These are phyloP conservation scores for Tragelaphus scriptus DNA, from an alignment of 2,113 vertebrate genomes.

Conservation along the genomic window DNA sequence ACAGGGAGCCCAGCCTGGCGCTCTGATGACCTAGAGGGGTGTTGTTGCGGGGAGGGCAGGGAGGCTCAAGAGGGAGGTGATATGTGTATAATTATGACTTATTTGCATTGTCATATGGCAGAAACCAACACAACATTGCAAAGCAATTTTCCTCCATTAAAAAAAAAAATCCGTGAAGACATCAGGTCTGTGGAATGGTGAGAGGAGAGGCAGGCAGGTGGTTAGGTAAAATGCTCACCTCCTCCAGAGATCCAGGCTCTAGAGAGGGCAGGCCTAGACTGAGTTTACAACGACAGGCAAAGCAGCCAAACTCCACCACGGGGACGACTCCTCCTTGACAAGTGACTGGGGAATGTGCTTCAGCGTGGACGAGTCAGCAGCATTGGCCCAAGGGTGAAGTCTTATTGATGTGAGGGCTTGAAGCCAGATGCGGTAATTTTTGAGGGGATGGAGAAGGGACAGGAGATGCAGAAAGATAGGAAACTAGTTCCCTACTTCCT, in stretches of 20 bases:
- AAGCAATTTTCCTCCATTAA: not conserved
- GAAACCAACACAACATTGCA: not conserved
- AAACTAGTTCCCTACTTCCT: not conserved
- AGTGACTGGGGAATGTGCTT: not conserved
- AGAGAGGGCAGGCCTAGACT: not conserved
- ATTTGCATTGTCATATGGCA: not conserved
- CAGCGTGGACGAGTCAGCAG: not conserved
- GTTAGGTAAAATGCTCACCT: not conserved
- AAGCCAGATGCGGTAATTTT: not conserved
- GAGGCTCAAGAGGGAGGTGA: not conserved
- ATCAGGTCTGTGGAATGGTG: not conserved
- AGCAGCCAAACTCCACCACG: not conserved
- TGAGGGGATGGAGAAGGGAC: not conserved
- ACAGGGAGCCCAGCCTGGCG: accelerated
- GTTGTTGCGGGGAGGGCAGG: not conserved
- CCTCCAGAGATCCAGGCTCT: not conserved
- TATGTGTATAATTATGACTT: not conserved
- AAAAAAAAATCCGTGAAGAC: not conserved
- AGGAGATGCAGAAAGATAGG: not conserved
- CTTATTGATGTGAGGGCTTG: not conserved
- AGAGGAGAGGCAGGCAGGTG: not conserved
- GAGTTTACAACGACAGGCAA: not conserved
- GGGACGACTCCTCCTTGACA: not conserved
- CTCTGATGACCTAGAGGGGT: not conserved
- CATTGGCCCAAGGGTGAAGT: not conserved